Evolutionary conservation across 1,140 invertebrate genomes (phyloP).

Genomic region (Drosophila lacertosa): DNA sequence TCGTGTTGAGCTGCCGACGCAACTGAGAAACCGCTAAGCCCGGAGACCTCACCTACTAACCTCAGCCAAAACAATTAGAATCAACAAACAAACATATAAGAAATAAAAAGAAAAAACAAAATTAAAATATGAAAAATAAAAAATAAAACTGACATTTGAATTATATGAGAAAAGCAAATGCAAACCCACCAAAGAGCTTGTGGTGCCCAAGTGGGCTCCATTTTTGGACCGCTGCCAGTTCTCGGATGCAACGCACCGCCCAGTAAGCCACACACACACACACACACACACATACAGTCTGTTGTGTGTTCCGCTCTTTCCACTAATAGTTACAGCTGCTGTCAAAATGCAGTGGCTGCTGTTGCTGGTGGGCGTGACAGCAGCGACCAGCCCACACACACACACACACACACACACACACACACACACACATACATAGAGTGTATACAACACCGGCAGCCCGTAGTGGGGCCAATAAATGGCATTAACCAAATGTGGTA

Average conservation of each 20-base stretch:
- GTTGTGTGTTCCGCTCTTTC: too few species aligned
- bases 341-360: conserved; percentile 59
- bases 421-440: conserved; percentile 19
- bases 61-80: conserved; percentile 72
- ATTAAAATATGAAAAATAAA: neutral
- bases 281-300: too few species aligned
- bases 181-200: conserved; percentile 25
- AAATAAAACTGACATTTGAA: conserved; percentile 58
- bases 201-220: conserved; percentile 49
- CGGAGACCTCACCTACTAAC: conserved; percentile 68
- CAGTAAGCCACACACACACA: conserved; percentile 8
- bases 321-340: conserved; percentile 32
- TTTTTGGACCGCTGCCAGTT: conserved; percentile 54
- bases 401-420: conserved; percentile 27
- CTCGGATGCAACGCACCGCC: conserved; percentile 49
- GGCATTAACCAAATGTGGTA: conserved; percentile 78
- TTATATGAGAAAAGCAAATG: conserved; percentile 37
- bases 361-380: conserved; percentile 66
- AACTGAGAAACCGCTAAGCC: conserved; percentile 5
- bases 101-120: conserved; percentile 6
- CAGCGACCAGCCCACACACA: conserved; percentile 58
- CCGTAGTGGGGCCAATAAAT: conserved; percentile 69
- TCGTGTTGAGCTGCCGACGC: conserved; percentile 49
- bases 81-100: conserved; percentile 44
- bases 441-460: conserved; percentile 44